These are phyloP conservation scores for Chrysolina oricalcia DNA, from an alignment of 2,888 invertebrate genomes.

Conservation along the genomic window DNA sequence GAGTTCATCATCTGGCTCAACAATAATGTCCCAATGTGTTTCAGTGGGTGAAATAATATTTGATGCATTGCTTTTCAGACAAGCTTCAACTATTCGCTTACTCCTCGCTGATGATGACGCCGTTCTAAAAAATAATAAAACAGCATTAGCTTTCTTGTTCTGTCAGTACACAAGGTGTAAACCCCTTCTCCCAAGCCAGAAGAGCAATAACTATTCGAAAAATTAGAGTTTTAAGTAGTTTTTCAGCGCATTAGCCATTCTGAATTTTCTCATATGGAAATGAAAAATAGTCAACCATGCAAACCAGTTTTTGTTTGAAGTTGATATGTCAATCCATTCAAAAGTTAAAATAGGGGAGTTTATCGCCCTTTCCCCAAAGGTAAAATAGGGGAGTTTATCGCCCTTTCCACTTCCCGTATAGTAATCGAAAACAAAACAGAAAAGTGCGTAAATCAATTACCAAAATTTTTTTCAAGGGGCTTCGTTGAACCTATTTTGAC, in stretches of 20 bases:
- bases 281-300: too few species aligned
- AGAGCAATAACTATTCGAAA: not conserved
- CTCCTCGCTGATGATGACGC: not conserved
- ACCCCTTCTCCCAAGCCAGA: not conserved
- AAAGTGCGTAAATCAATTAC: not conserved
- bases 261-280: not conserved
- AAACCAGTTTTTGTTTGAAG: not conserved
- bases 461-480: not conserved
- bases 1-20: not conserved
- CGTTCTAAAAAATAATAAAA: slow-evolving; percentile 1
- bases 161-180: not conserved
- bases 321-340: not conserved
- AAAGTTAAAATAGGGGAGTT: not conserved
- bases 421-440: slow-evolving; percentile 2
- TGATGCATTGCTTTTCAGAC: not conserved
- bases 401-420: not conserved
- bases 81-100: slow-evolving; percentile 4
- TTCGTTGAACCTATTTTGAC: slow-evolving; percentile 7
- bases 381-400: too few species aligned
- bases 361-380: too few species aligned
- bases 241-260: not conserved
- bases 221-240: not conserved
- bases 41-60: not conserved
- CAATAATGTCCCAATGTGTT: not conserved
- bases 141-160: not conserved